phyloP scores from a whole-genome alignment of 2,113 vertebrate genomes.

The Furnarius figulus region DNA sequence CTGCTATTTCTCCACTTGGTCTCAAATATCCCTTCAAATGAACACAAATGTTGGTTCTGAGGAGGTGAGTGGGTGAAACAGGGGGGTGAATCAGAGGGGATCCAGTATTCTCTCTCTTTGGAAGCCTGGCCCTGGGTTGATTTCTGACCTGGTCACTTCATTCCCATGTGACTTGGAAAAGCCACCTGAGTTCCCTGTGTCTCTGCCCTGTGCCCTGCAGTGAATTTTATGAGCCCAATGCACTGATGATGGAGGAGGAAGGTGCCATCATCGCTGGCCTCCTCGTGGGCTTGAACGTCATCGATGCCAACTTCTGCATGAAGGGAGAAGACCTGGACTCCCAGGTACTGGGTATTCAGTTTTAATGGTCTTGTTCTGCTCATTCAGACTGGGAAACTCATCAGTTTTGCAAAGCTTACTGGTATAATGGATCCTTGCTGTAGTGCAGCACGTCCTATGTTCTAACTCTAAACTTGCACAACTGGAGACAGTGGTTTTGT shows the following conservation, averaged over 20 bases:
- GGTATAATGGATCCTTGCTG: background rate
- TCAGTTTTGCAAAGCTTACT: background rate
- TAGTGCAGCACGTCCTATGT: background rate
- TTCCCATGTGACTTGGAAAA: background rate
- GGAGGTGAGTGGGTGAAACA: background rate
- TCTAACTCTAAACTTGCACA: background rate
- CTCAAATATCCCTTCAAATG: background rate
- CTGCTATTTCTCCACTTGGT: background rate
- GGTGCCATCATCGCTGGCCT: constrained; percentile 96
- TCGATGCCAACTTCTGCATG: constrained; percentile 99
- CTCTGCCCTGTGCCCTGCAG: constrained; percentile 66
- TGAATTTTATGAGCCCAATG: constrained; percentile 96
- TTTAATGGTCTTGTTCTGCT: background rate
- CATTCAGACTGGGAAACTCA: background rate
- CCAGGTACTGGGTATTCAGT: constrained; percentile 77
- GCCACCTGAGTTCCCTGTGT: background rate
- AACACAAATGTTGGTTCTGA: background rate
- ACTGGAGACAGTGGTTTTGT: background rate
- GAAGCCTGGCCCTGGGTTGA: background rate
- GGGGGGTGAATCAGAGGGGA: background rate
- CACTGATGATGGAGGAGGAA: constrained; percentile 99
- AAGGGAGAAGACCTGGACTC: constrained; percentile 98
- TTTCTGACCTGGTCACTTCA: background rate
- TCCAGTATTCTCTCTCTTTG: background rate
- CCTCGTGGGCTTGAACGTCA: constrained; percentile 95